phyloP scores from a whole-genome alignment of 2,888 invertebrate genomes.

The Nomada fabriciana region DNA sequence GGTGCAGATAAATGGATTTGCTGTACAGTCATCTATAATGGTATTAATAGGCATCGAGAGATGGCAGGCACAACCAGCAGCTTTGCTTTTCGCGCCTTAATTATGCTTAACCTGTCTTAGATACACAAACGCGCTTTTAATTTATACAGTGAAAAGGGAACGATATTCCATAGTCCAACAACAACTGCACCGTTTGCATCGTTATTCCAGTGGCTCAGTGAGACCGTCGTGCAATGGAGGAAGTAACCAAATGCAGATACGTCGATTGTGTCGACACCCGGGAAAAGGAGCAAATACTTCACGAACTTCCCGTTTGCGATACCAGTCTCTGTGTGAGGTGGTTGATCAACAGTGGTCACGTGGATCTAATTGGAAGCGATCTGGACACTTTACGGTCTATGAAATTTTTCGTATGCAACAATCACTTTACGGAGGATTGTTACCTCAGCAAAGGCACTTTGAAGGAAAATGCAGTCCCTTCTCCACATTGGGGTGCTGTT shows the following conservation, averaged over 20 bases:
- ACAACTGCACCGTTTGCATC: neutral
- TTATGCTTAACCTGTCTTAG: conserved; percentile 42
- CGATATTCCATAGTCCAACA: neutral
- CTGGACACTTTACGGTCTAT: conserved; percentile 57
- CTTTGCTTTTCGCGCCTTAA: conserved; percentile 47
- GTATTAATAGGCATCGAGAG: conserved; percentile 16
- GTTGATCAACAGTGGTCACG: conserved; percentile 68
- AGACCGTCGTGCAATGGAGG: conserved; percentile 51
- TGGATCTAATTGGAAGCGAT: conserved; percentile 59
- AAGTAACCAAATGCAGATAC: conserved; percentile 67
- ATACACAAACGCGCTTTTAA: conserved; percentile 1
- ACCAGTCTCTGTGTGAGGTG: conserved; percentile 63
- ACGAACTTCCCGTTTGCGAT: conserved; percentile 64
- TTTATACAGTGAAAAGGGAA: neutral
- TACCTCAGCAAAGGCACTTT: conserved; percentile 63
- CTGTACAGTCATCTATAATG: neutral
- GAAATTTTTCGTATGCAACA: conserved; percentile 65
- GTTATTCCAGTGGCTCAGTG: neutral
- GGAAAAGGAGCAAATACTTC: conserved; percentile 64
- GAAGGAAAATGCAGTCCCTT: conserved; percentile 65
- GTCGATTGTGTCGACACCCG: conserved; percentile 57
- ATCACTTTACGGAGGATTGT: conserved; percentile 64
- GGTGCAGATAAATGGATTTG: neutral
- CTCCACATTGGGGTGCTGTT: conserved; percentile 56
- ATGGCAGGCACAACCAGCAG: conserved; percentile 31